Conservation (phyloP, 2,113 vertebrate species). For the Sorex fumeus region DNA sequence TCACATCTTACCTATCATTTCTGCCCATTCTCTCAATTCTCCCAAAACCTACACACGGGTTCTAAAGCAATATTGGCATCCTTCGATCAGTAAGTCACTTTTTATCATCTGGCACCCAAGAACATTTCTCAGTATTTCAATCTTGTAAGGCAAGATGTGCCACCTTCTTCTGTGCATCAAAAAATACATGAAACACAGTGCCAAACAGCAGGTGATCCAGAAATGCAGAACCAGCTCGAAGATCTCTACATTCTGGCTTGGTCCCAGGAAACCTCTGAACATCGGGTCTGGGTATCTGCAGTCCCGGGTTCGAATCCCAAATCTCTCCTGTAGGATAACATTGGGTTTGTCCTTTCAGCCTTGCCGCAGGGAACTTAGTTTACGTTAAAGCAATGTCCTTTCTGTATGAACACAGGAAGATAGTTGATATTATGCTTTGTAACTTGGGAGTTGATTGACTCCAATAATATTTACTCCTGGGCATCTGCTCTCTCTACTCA, state of each 20-base stretch:
- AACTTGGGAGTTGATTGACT: too few species aligned
- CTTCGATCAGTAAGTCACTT: neutral
- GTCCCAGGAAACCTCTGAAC: neutral
- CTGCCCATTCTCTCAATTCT: neutral
- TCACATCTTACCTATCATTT: slow-evolving; percentile 28
- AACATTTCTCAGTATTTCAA: slow-evolving; percentile 20
- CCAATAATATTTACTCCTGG: too few species aligned
- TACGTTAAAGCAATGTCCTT: too few species aligned
- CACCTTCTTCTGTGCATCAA: neutral
- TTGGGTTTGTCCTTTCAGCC: too few species aligned
- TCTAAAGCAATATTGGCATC: neutral
- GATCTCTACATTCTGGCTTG: neutral
- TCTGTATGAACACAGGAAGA: too few species aligned
- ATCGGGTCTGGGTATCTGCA: too few species aligned
- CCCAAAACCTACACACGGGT: neutral
- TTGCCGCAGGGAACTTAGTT: too few species aligned
- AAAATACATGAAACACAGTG: neutral
- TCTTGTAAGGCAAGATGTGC: neutral
- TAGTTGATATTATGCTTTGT: too few species aligned
- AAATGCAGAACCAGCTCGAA: neutral
- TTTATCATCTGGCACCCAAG: neutral
- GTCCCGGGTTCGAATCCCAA: neutral
- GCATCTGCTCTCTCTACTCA: too few species aligned
- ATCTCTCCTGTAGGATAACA: too few species aligned
- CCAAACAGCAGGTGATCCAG: slow-evolving; percentile 22